These are phyloP conservation scores for Dendrolimus pini DNA, from an alignment of 2,888 invertebrate genomes.

Conservation along the genomic window DNA sequence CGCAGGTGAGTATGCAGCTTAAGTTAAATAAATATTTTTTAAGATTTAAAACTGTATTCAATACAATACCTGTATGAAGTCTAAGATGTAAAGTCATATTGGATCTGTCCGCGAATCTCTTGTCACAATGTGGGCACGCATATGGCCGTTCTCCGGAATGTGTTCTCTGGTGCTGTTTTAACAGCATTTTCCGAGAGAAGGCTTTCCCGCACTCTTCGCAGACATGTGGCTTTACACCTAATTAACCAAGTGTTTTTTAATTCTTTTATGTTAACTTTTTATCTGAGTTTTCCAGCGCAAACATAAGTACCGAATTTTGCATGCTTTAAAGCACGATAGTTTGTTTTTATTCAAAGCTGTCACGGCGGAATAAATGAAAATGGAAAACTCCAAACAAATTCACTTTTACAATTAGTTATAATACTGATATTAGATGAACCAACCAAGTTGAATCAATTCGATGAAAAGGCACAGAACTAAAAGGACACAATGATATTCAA, in stretches of 20 bases:
- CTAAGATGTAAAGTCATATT: conserved; percentile 90
- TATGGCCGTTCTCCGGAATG: conserved; percentile 90
- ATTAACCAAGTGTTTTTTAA: not conserved
- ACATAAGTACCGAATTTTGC: not conserved
- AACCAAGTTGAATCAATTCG: too few relatives aligned
- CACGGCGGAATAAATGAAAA: too few relatives aligned
- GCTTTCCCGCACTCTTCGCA: conserved; percentile 87
- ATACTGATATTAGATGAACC: too few relatives aligned
- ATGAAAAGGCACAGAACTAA: too few relatives aligned
- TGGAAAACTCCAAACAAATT: too few relatives aligned
- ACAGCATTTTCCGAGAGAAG: conserved; percentile 89
- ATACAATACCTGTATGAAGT: conserved; percentile 80
- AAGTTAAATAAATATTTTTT: too few relatives aligned
- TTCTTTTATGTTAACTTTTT: not conserved
- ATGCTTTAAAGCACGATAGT: too few relatives aligned
- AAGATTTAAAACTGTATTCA: too few relatives aligned
- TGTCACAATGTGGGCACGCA: conserved; percentile 87
- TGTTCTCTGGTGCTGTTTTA: conserved; percentile 89
- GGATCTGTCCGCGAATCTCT: conserved; percentile 89
- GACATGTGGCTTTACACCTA: conserved; percentile 85
- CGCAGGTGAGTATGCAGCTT: too few relatives aligned
- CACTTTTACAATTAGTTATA: too few relatives aligned
- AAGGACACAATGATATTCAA: too few relatives aligned
- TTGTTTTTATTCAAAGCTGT: too few relatives aligned
- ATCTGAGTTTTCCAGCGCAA: not conserved